Evolutionary conservation across 2,888 invertebrate species (phyloP).

Genomic region (Macroteleia sp.): DNA sequence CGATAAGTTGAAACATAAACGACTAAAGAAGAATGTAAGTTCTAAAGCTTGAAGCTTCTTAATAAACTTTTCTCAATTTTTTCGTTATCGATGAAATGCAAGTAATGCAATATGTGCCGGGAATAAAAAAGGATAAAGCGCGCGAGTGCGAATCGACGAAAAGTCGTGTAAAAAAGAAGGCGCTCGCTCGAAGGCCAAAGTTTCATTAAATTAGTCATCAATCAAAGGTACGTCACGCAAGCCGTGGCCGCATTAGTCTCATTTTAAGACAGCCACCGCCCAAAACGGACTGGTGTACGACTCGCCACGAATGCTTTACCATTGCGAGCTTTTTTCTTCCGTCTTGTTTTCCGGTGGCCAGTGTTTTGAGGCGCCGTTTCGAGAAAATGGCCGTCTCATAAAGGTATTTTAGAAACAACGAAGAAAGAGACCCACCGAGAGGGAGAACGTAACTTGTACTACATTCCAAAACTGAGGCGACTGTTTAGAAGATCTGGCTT

Average conservation of each 20-base stretch:
- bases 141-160: neutral
- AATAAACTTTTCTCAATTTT: neutral
- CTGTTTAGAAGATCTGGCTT: conserved; percentile 26
- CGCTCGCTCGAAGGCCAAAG: conserved; percentile 24
- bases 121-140: conserved; percentile 9
- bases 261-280: conserved; percentile 22
- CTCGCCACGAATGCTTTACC: conserved; percentile 8
- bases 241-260: conserved; percentile 33
- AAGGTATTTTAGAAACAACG: conserved; percentile 32
- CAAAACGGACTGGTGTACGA: conserved; percentile 3
- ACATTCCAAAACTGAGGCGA: conserved; percentile 36
- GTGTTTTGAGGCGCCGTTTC: conserved; percentile 11
- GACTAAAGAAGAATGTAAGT: no score
- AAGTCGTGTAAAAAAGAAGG: conserved; percentile 4
- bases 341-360: conserved; percentile 29
- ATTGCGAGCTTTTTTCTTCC: conserved; percentile 3
- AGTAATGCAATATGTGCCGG: conserved; percentile 15
- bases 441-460: conserved; percentile 23
- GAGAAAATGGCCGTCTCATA: conserved; percentile 29
- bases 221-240: conserved; percentile 36
- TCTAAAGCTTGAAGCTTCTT: neutral
- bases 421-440: conserved; percentile 8
- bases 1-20: no score
- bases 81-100: neutral
- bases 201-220: conserved; percentile 43